Conservation (phyloP, 2,888 invertebrate genomes). For the Tenthredo distinguenda region DNA sequence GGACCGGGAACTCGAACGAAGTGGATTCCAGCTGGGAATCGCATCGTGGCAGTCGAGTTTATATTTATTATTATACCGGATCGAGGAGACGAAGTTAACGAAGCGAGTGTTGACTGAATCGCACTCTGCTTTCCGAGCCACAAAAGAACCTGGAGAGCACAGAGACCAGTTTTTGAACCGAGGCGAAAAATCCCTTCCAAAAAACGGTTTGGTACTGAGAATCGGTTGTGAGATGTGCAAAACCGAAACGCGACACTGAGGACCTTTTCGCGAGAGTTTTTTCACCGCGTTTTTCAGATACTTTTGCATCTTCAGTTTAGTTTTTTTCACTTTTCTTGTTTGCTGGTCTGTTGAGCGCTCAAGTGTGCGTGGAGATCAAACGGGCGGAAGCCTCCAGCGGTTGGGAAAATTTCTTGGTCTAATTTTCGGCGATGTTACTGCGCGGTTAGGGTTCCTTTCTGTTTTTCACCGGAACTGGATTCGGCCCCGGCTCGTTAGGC, state of each 20-base stretch:
- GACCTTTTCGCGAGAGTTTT: background rate
- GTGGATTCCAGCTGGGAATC: background rate
- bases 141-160: background rate
- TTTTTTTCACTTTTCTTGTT: slow-evolving; percentile 28
- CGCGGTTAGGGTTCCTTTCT: background rate
- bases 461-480: background rate
- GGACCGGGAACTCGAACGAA: background rate
- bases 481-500: slow-evolving; percentile 25
- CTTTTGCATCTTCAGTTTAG: background rate
- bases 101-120: background rate
- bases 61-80: background rate
- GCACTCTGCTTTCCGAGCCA: background rate
- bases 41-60: background rate
- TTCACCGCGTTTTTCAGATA: background rate
- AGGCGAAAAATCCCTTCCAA: background rate
- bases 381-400: background rate
- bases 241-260: background rate
- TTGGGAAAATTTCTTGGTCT: slow-evolving; percentile 15
- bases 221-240: background rate
- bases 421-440: background rate
- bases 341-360: slow-evolving; percentile 51
- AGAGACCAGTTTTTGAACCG: background rate
- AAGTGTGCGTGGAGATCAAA: slow-evolving; percentile 55
- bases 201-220: background rate
- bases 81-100: background rate